Conservation (phyloP, 2,797 vertebrate species). For the Girardinus metallicus region DNA sequence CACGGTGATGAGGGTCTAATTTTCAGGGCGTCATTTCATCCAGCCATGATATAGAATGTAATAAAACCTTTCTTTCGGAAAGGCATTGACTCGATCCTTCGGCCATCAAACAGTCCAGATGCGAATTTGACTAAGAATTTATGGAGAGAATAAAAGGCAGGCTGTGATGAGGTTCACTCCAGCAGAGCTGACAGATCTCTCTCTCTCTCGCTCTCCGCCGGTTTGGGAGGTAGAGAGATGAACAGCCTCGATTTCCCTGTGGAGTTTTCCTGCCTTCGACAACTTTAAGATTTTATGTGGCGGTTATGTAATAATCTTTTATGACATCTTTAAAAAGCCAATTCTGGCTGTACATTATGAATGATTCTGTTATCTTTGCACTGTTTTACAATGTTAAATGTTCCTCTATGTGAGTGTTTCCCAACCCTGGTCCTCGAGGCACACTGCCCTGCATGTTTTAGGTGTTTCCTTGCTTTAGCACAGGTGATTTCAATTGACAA, state of each 20-base stretch:
- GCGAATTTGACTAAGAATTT: slow-evolving; percentile 1
- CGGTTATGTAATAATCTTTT: background rate
- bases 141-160: background rate
- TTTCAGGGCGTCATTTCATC: background rate
- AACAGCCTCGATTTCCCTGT: background rate
- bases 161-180: background rate
- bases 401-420: too few relatives aligned
- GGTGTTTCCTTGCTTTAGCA: too few relatives aligned
- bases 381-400: too few relatives aligned
- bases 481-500: too few relatives aligned
- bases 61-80: background rate
- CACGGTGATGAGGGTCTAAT: background rate
- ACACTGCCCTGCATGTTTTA: too few relatives aligned
- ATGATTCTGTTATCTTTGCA: background rate
- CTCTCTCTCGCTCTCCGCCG: background rate
- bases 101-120: background rate
- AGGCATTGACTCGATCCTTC: background rate
- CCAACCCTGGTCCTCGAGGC: too few relatives aligned
- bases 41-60: background rate
- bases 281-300: background rate
- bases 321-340: background rate
- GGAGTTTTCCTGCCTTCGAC: background rate
- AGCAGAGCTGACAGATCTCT: background rate
- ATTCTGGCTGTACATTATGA: background rate
- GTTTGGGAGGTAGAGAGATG: background rate